Evolutionary conservation across 2,797 vertebrate genomes (phyloP), one percentile per base, ranked within the genome.

Genomic region (Lithobates sylvaticus): DNA sequence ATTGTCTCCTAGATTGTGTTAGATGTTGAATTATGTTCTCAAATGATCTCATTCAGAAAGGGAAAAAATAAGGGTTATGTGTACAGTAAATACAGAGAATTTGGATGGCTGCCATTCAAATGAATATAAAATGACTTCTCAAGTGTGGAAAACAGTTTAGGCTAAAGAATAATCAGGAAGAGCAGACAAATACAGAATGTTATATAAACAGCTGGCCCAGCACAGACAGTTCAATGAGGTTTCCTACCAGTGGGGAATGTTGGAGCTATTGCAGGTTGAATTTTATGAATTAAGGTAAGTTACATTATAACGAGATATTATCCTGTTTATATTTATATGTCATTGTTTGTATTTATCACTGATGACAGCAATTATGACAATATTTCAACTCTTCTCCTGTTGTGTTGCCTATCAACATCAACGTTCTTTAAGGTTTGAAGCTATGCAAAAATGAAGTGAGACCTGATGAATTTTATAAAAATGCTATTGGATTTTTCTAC

Each of bases 1-100:
- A 65, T 81, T 42, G 16, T 29, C 74, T 69, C 34, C 15, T 58
- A 85, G 58, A 85, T 85, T 76, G 71, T 80, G 71, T 85, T 80
- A 85, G 70, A 75, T 81, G 58, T 36, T 73, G 76, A 29, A 73
- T 85, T 85, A 80, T 75, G 61, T 76, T 76, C 77, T 85, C 77
- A 69, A 80, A 75, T 80, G 21, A 39, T 80, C 32, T 68, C 39
- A 39, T 39, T 29, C 42, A 10, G 65, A 68, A 18, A 54, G 34
- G 69, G 39, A 26, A 78, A 47, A 67, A 36, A 54, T 64, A 50
- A n/a, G 34, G 64, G 50, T 39, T 27, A 81, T 81, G 18, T 81
- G 44, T 67, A 79, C 26, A 79, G 47, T 65, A 67, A 76, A 84
- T 70, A 69, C 29, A 5, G 4, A 84, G 44, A 16, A 80, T 29